These are phyloP conservation scores for Microvelia longipes DNA, from an alignment of 1,140 invertebrate genomes.

Conservation along the genomic window DNA sequence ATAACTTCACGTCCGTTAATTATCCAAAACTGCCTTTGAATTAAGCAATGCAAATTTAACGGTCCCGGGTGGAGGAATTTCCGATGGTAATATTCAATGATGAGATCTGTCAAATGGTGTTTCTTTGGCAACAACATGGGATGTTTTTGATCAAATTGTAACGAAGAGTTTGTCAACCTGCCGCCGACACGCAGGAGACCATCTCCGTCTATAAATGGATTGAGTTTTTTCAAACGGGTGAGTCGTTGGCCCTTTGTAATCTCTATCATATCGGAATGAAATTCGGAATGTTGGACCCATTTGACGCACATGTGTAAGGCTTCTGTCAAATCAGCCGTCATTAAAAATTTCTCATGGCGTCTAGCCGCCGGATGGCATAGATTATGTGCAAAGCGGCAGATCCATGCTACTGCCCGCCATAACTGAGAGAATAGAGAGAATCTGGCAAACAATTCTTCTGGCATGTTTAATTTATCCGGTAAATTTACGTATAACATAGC, in stretches of 20 bases:
- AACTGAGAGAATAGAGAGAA: not conserved
- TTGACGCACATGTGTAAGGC: not conserved
- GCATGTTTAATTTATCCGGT: not conserved
- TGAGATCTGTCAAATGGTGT: not conserved
- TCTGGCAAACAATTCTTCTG: not conserved
- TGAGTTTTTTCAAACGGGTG: not conserved
- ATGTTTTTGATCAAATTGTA: not conserved
- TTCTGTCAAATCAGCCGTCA: not conserved
- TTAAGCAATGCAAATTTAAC: not conserved
- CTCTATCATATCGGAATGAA: not conserved
- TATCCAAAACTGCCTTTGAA: not conserved
- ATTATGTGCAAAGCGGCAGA: not conserved
- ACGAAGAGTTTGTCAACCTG: not conserved
- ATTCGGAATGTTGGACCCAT: not conserved
- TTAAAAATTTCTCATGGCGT: not conserved
- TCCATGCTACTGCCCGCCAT: not conserved
- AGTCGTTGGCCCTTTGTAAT: not conserved
- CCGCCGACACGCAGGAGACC: not conserved
- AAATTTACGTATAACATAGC: not conserved
- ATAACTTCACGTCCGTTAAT: not conserved
- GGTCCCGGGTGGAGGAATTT: not conserved
- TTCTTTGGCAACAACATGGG: not conserved
- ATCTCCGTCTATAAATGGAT: not conserved
- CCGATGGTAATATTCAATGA: not conserved
- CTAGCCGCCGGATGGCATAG: not conserved